Conservation (phyloP, 1,140 invertebrate genomes). For the Scylla paramamosain region DNA sequence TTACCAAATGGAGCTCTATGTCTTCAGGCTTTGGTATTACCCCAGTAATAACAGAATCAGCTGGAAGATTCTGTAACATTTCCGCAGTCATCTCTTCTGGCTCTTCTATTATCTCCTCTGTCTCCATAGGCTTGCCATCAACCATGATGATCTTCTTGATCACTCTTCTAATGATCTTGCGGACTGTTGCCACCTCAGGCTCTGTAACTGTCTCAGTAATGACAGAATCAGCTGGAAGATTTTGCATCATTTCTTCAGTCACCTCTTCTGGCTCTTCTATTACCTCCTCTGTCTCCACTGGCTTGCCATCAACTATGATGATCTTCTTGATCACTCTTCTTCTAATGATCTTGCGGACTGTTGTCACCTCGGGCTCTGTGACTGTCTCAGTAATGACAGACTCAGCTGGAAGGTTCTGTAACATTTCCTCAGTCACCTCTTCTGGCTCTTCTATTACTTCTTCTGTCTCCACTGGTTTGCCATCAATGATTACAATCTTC, state of each 20-base stretch:
- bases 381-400: constrained; percentile 33
- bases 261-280: constrained; percentile 47
- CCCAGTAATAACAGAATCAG: constrained; percentile 36
- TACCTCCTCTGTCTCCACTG: constrained; percentile 45
- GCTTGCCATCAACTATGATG: constrained; percentile 31
- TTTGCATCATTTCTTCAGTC: constrained; percentile 41
- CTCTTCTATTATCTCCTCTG: constrained; percentile 34
- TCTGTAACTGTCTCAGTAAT: constrained; percentile 55
- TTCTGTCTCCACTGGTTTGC: constrained; percentile 33
- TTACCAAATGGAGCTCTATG: too few relatives aligned
- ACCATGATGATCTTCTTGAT: constrained; percentile 42
- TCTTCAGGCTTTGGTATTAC: neutral
- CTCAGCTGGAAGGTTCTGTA: neutral
- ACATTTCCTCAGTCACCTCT: neutral
- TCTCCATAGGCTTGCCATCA: constrained; percentile 45
- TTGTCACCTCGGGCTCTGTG: constrained; percentile 45
- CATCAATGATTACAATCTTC: constrained; percentile 43
- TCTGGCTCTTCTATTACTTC: neutral
- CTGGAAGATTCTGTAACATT: constrained; percentile 24
- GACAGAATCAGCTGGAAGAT: constrained; percentile 38
- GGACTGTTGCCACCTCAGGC: constrained; percentile 34
- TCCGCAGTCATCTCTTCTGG: constrained; percentile 34
- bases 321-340: constrained; percentile 45
- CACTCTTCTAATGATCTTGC: constrained; percentile 41
- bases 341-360: constrained; percentile 32